A percentile compares a stretch with the other conserved stretches of the same genome.
phyloP scores from a whole-genome alignment of 1,140 invertebrate species.

The Tetragonula clypearis region DNA sequence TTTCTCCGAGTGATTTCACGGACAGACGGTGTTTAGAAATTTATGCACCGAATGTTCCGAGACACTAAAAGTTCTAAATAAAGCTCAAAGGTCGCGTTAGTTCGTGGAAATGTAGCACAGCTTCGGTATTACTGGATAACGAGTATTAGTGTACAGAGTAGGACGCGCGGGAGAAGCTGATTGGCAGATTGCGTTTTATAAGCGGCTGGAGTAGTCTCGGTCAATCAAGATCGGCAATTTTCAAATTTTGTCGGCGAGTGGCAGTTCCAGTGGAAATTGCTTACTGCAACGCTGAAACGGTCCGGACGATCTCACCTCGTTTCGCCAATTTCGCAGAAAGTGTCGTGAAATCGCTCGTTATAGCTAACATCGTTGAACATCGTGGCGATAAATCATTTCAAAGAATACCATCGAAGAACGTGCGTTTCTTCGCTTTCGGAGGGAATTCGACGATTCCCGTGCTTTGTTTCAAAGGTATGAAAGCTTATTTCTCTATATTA shows the following conservation, averaged over 20 bases:
- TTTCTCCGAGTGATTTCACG: too few relatives aligned
- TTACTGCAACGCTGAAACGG: conserved; percentile 8
- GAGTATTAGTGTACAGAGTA: not conserved
- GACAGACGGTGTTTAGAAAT: not conserved
- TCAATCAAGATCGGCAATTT: conserved; percentile 52
- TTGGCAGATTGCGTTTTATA: conserved; percentile 46
- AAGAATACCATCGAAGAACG: not conserved
- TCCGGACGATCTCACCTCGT: not conserved
- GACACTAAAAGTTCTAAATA: conserved; percentile 31
- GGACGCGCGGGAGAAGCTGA: conserved; percentile 20
- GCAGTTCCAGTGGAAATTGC: conserved; percentile 28
- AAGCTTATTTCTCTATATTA: not conserved
- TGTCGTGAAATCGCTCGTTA: not conserved
- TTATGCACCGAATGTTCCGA: not conserved
- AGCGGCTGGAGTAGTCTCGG: conserved; percentile 16
- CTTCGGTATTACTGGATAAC: conserved; percentile 14
- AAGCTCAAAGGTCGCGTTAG: conserved; percentile 2
- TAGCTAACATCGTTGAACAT: not conserved
- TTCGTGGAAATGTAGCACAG: conserved; percentile 6
- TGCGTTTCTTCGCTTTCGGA: too few relatives aligned
- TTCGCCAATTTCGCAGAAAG: not conserved
- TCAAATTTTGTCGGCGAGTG: conserved; percentile 39
- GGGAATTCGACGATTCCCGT: not conserved
- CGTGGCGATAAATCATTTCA: not conserved
- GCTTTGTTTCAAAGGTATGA: not conserved